Evolutionary conservation across 1,140 invertebrate species (phyloP), one percentile per base, ranked within the genome.

Genomic region (Drosophila paulistorum): DNA sequence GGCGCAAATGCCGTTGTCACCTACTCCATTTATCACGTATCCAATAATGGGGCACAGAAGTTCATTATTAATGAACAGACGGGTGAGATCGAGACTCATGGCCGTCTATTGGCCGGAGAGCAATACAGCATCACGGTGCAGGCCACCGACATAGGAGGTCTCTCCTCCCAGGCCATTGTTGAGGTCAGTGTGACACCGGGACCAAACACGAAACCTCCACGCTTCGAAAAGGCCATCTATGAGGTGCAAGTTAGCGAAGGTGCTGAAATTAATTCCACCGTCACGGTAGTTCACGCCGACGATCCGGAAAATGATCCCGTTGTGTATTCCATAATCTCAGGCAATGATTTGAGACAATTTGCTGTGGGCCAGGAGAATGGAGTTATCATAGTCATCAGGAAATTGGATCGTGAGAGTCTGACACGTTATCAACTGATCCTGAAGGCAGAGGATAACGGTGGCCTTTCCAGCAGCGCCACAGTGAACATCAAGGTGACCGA

Each of bases 291-390:
- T 1, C 92, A 97, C 95, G 97, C 97, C 1, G 93, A 95, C 74
- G 97, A 98, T 93, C 97, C 97, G 20, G 97, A 98, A 93, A 96
- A 96, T 81, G 97, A 98, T 92, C 95, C 95, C 0, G 96, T 98
- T 0, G 95, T 95, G 0, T 98, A 98, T 91, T 95, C 96, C 1
- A 97, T 98, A 59, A 93, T 96, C 35, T 96, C 96, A 6, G 97
- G 97, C 17, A 98, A 98, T 90, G 96, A 97, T 87, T 93, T 97
- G 1, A 93, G 95, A 13, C 97, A 97, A 89, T 98, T 98, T 89
- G 93, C 95, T 0, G 96, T 98, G 45, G 96, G 96, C 54, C 94
- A 96, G 66, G 96, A 95, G 80, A 96, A 94, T 11, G 97, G 97
- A 5, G 94, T 97, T 33, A 95, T 98, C 59, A 96, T 95, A 62